phyloP scores from a whole-genome alignment of 1,140 invertebrate species.

The Cherax destructor region DNA sequence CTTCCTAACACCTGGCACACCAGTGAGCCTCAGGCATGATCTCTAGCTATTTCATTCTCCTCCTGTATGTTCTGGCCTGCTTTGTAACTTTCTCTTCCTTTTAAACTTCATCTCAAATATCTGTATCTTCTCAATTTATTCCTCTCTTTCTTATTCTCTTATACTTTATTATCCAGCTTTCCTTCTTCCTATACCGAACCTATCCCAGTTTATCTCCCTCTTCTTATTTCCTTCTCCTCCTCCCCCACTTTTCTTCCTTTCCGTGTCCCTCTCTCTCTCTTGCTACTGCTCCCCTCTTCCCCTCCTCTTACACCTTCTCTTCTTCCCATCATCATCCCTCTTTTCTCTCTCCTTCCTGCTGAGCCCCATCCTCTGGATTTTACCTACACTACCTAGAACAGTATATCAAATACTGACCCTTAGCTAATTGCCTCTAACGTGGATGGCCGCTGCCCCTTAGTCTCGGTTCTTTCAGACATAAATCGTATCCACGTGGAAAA shows the following conservation, averaged over 20 bases:
- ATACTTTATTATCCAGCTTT: too few species aligned
- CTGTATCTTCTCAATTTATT: not conserved
- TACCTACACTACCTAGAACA: not conserved
- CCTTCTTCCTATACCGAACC: too few species aligned
- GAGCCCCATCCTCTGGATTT: not conserved
- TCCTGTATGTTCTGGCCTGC: too few species aligned
- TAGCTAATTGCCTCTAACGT: not conserved
- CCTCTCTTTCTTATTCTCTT: not conserved
- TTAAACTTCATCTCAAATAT: too few species aligned
- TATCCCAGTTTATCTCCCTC: not conserved
- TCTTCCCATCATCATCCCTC: not conserved
- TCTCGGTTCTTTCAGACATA: not conserved
- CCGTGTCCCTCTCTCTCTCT: not conserved
- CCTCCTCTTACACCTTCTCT: not conserved
- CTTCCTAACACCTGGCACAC: too few species aligned
- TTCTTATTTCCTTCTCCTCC: not conserved
- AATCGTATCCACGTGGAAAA: not conserved
- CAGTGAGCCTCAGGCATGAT: too few species aligned
- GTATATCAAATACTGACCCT: not conserved
- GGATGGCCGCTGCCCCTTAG: not conserved
- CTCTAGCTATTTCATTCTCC: too few species aligned
- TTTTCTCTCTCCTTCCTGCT: not conserved
- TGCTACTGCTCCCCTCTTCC: not conserved
- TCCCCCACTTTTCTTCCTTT: not conserved
- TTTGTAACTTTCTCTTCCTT: too few species aligned